Evolutionary conservation across 1,140 invertebrate species (phyloP).

Genomic region (Nasonia vitripennis): DNA sequence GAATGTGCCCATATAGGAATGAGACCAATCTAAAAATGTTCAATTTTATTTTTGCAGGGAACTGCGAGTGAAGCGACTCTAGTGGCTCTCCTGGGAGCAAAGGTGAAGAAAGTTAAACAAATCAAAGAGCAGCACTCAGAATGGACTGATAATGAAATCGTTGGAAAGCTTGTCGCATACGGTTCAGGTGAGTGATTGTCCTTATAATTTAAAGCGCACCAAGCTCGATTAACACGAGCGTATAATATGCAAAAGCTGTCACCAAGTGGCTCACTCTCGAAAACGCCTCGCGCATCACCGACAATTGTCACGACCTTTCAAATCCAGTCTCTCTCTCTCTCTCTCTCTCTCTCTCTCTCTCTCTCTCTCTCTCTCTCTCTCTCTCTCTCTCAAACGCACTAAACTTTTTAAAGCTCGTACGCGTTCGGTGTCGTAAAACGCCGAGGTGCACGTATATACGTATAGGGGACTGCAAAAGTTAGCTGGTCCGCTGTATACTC

Average conservation of each 20-base stretch:
- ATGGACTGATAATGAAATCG: constrained; percentile 88
- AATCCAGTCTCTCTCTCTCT: background rate
- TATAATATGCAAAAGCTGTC: background rate
- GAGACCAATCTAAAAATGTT: too few species aligned
- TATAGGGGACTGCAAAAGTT: background rate
- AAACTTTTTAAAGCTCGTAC: constrained; percentile 13
- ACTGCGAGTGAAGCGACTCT: constrained; percentile 92
- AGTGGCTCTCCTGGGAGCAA: constrained; percentile 92
- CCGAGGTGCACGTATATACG: background rate
- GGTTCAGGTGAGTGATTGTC: constrained; percentile 77
- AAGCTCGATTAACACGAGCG: background rate
- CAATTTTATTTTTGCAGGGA: constrained; percentile 74
- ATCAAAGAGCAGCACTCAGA: constrained; percentile 84
- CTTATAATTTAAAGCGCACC: too few species aligned
- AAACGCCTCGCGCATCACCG: background rate
- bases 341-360: too few species aligned
- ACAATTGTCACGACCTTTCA: background rate
- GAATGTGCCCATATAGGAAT: too few species aligned
- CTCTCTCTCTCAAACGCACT: background rate
- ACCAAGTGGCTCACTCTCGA: background rate
- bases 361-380: too few species aligned
- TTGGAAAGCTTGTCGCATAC: constrained; percentile 93
- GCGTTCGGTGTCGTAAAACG: background rate
- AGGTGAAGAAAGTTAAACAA: constrained; percentile 84
- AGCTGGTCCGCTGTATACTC: constrained; percentile 6